These are phyloP conservation scores for Galagoides demidoff DNA, from an alignment of 2,797 vertebrate genomes.

Conservation along the genomic window DNA sequence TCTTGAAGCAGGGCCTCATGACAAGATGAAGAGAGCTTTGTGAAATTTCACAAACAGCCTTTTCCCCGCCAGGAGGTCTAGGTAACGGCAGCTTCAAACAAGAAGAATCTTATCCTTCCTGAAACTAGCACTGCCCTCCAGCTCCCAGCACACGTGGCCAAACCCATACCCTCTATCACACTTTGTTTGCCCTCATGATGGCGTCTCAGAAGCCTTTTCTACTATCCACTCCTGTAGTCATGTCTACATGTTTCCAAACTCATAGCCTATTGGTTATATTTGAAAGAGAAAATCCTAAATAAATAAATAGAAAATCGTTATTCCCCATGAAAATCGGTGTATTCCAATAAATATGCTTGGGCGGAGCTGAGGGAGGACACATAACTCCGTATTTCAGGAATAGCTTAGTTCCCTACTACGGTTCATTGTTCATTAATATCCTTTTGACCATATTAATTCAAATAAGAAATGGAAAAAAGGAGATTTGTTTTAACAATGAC, in stretches of 20 bases:
- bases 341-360: neutral
- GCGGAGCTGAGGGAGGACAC: neutral
- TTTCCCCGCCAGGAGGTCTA: neutral
- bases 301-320: neutral
- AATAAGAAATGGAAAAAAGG: neutral
- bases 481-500: conserved; percentile 51
- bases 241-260: neutral
- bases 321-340: neutral
- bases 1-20: neutral
- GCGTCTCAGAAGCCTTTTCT: neutral
- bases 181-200: neutral
- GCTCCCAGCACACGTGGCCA: neutral
- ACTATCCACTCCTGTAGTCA: neutral
- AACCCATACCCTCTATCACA: neutral
- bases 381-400: neutral
- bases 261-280: neutral
- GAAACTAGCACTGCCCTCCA: neutral
- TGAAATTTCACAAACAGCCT: neutral
- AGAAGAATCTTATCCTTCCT: neutral
- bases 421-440: neutral
- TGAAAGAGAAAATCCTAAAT: neutral
- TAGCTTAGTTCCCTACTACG: neutral
- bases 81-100: neutral
- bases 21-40: neutral
- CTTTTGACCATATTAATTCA: conserved; percentile 13